Conservation (phyloP, 2,797 vertebrate genomes). For the Mus minutoides region DNA sequence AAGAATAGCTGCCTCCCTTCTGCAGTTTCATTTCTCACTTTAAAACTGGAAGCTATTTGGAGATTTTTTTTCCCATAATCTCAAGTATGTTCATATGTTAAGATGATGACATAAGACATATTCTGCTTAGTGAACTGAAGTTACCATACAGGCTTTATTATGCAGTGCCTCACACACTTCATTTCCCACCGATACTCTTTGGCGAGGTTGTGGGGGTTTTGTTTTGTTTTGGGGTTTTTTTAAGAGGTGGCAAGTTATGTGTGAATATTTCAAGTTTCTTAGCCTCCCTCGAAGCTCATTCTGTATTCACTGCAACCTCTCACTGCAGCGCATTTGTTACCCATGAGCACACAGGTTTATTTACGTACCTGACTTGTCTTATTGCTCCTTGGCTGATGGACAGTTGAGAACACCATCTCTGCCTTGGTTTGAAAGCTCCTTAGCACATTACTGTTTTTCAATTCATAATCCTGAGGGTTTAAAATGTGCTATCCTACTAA, state of each 20-base stretch:
- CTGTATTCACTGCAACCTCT: conserved; percentile 72
- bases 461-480: neutral
- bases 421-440: conserved; percentile 3
- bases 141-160: neutral
- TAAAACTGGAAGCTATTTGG: conserved; percentile 54
- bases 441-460: conserved; percentile 27
- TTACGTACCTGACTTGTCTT: conserved; percentile 75
- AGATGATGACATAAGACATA: conserved; percentile 61
- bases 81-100: conserved; percentile 39
- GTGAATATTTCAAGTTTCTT: conserved; percentile 74
- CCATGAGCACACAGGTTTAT: conserved; percentile 70
- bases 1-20: neutral
- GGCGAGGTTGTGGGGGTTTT: conserved; percentile 59
- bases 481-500: neutral
- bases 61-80: neutral
- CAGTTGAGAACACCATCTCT: conserved; percentile 17
- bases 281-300: conserved; percentile 73
- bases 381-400: conserved; percentile 7
- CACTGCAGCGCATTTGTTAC: conserved; percentile 72
- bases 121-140: conserved; percentile 45
- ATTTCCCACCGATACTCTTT: conserved; percentile 69
- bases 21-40: conserved; percentile 18
- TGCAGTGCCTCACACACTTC: conserved; percentile 59
- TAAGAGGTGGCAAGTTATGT: conserved; percentile 61
- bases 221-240: conserved; percentile 62